Conservation (phyloP, 2,888 invertebrate genomes). For the Lochmaea capreae region DNA sequence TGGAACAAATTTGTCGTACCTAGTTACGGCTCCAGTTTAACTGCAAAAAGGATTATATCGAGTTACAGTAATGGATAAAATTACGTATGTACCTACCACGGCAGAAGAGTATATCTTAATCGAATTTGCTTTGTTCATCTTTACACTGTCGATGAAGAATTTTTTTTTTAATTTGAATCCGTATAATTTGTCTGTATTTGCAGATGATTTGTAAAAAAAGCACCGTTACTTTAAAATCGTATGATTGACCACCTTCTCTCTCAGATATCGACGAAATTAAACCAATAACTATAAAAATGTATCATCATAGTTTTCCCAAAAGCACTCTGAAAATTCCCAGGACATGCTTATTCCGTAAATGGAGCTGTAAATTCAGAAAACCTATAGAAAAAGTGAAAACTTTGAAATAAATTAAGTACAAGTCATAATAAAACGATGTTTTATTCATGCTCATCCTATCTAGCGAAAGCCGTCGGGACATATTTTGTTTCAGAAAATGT, state of each 20-base stretch:
- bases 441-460: slow-evolving; percentile 47
- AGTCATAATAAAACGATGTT: slow-evolving; percentile 42
- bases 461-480: slow-evolving; percentile 47
- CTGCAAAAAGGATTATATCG: too few relatives aligned
- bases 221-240: background rate
- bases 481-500: slow-evolving; percentile 52
- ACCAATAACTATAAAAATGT: background rate
- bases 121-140: too few relatives aligned
- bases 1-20: too few relatives aligned
- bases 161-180: too few relatives aligned
- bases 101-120: too few relatives aligned
- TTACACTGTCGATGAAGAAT: too few relatives aligned
- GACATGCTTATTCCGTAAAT: slow-evolving; percentile 3
- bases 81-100: too few relatives aligned
- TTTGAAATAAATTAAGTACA: slow-evolving; percentile 41
- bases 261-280: background rate
- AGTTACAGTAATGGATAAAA: too few relatives aligned
- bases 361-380: slow-evolving; percentile 30
- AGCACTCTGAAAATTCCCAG: background rate
- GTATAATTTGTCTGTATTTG: too few relatives aligned
- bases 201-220: background rate
- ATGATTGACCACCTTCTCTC: background rate
- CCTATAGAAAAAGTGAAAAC: slow-evolving; percentile 33
- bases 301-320: background rate
- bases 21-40: too few relatives aligned